Percentiles rank a stretch among this genome's conserved stretches.
Conservation (phyloP, 2,888 invertebrate genomes). For the Lymantria monacha region DNA sequence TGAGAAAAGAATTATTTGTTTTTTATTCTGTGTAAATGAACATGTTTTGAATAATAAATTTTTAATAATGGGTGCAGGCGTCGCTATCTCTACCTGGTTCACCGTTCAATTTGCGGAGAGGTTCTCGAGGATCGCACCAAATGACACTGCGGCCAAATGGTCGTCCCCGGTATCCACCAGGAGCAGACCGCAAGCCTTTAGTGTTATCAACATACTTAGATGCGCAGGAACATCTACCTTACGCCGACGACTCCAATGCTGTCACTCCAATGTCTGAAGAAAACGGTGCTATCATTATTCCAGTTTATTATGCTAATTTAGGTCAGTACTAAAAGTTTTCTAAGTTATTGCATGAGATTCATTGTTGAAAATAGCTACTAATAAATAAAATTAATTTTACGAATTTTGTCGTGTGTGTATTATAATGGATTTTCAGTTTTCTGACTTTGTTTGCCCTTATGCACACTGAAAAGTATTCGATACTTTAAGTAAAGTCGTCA, state of each 20-base stretch:
- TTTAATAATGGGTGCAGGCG: constrained; percentile 84
- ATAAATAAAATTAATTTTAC: no score
- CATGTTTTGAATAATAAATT: constrained; percentile 37
- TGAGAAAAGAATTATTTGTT: constrained; percentile 13
- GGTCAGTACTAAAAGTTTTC: constrained; percentile 67
- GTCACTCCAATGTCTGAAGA: constrained; percentile 99
- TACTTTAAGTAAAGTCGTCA: no score
- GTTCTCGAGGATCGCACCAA: constrained; percentile 95
- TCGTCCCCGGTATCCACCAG: constrained; percentile 89
- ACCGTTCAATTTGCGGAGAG: constrained; percentile 95
- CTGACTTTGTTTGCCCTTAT: no score
- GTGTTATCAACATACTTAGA: constrained; percentile 97
- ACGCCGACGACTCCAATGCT: constrained; percentile 98
- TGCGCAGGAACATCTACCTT: constrained; percentile 96
- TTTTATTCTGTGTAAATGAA: constrained; percentile 13
- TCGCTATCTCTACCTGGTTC: constrained; percentile 98
- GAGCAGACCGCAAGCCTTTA: constrained; percentile 95
- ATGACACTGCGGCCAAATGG: constrained; percentile 92
- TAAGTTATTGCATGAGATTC: background rate
- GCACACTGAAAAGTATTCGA: no score
- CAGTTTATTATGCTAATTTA: constrained; percentile 93
- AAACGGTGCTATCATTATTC: constrained; percentile 96
- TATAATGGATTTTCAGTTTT: no score
- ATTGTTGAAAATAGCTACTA: no score
- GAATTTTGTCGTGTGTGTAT: no score